phyloP scores from a whole-genome alignment of 2,888 invertebrate species.

The Plebejus melissa region DNA sequence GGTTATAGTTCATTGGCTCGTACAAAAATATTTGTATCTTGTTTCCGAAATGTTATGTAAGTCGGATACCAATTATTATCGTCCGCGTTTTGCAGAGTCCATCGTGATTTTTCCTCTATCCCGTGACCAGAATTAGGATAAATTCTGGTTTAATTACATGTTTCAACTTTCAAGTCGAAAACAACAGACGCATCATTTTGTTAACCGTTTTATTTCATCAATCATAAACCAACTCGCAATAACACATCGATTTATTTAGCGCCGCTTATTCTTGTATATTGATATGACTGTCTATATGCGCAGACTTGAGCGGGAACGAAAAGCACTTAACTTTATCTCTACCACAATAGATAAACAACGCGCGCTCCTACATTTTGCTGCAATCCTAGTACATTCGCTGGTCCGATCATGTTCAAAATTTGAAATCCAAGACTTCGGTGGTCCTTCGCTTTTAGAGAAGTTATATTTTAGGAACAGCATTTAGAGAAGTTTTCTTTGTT shows the following conservation, averaged over 20 bases:
- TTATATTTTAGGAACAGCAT: too few relatives aligned
- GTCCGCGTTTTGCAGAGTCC: too few relatives aligned
- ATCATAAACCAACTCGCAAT: background rate
- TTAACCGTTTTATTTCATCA: background rate
- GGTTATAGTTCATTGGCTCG: too few relatives aligned
- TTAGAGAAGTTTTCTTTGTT: too few relatives aligned
- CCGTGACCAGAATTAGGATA: too few relatives aligned
- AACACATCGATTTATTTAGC: background rate
- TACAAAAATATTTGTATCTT: too few relatives aligned
- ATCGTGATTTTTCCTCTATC: too few relatives aligned
- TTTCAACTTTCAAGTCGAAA: too few relatives aligned
- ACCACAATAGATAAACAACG: constrained; percentile 36
- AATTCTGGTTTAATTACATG: too few relatives aligned
- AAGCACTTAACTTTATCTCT: constrained; percentile 34
- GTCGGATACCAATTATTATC: too few relatives aligned
- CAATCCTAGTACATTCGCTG: constrained; percentile 23
- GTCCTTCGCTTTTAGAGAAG: background rate
- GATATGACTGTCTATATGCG: constrained; percentile 6
- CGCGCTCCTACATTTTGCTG: constrained; percentile 31
- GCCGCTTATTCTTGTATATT: background rate
- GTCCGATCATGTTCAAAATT: background rate
- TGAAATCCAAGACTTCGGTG: background rate
- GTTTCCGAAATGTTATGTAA: too few relatives aligned
- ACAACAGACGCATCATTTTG: too few relatives aligned
- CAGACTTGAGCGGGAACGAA: constrained; percentile 29